A percentile compares a stretch with the other conserved stretches of the same genome.
These are phyloP conservation scores for Sylvietta virens DNA, from an alignment of 2,113 vertebrate genomes.

Conservation along the genomic window DNA sequence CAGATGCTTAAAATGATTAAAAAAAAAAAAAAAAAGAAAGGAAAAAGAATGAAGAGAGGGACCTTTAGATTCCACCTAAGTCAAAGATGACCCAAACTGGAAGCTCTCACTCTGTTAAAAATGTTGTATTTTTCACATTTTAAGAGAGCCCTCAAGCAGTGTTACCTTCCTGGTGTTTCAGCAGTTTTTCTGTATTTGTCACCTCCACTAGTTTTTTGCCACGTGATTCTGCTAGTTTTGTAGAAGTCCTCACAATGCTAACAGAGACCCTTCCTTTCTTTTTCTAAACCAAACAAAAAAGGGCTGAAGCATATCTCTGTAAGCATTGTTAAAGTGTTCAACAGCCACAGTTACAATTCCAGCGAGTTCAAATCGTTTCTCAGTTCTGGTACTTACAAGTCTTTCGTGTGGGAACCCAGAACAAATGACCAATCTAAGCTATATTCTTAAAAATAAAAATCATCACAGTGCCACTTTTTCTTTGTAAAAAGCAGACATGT, in stretches of 20 bases:
- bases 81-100: slow-evolving; percentile 73
- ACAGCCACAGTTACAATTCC: slow-evolving; percentile 73
- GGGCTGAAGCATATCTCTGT: slow-evolving; percentile 74
- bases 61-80: slow-evolving; percentile 32
- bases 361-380: slow-evolving; percentile 65
- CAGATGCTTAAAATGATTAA: slow-evolving; percentile 52
- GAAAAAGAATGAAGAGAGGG: not conserved
- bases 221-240: slow-evolving; percentile 63
- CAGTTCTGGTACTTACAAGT: slow-evolving; percentile 65
- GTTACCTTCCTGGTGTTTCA: slow-evolving; percentile 74
- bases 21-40: not conserved
- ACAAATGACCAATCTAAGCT: slow-evolving; percentile 31
- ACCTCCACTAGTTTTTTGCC: slow-evolving; percentile 63
- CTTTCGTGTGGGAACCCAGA: slow-evolving; percentile 45
- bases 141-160: slow-evolving; percentile 70
- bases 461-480: slow-evolving; percentile 59
- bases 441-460: slow-evolving; percentile 36
- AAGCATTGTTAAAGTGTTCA: slow-evolving; percentile 63
- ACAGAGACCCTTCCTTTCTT: slow-evolving; percentile 77
- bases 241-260: slow-evolving; percentile 64
- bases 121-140: slow-evolving; percentile 48
- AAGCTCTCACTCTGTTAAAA: slow-evolving; percentile 76
- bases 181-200: slow-evolving; percentile 64
- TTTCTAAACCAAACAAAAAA: slow-evolving; percentile 72
- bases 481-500: slow-evolving; percentile 75